Evolutionary conservation across 2,797 vertebrate species (phyloP).

Genomic region (Notolabrus celidotus): DNA sequence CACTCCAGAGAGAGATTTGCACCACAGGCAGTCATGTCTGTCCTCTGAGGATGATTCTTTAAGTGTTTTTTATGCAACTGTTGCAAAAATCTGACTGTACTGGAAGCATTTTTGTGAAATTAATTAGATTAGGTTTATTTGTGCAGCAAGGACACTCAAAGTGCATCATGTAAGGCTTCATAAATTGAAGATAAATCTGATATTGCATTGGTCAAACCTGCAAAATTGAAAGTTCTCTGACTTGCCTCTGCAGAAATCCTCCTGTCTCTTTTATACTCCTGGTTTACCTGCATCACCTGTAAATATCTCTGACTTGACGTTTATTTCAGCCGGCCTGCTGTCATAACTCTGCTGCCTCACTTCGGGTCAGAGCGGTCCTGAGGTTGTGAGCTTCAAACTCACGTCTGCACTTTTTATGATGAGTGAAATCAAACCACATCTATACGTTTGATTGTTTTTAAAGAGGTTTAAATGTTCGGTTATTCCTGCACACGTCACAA

Average conservation of each 20-base stretch:
- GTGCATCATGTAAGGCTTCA: too few relatives aligned
- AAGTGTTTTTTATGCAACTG: too few relatives aligned
- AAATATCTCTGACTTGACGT: constrained; percentile 45
- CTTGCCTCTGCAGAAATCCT: neutral
- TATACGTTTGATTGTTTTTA: neutral
- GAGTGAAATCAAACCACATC: constrained; percentile 18
- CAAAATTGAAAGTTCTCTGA: neutral
- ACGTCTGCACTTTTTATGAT: constrained; percentile 30
- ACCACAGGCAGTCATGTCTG: too few relatives aligned
- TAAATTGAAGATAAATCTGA: too few relatives aligned
- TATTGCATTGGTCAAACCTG: too few relatives aligned
- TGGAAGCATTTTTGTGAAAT: neutral
- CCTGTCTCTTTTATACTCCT: neutral
- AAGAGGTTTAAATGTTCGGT: neutral
- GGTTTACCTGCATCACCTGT: constrained; percentile 8
- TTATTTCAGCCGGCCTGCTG: constrained; percentile 44
- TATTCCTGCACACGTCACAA: constrained; percentile 4
- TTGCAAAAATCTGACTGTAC: neutral
- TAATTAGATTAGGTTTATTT: too few relatives aligned
- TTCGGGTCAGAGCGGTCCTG: constrained; percentile 25
- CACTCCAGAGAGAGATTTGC: too few relatives aligned
- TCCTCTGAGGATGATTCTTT: too few relatives aligned
- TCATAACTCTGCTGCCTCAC: constrained; percentile 26
- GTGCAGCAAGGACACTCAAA: too few relatives aligned
- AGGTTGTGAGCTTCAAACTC: constrained; percentile 25